These are phyloP conservation scores for Brachylomia viminalis DNA, from an alignment of 2,888 invertebrate genomes.

Conservation along the genomic window DNA sequence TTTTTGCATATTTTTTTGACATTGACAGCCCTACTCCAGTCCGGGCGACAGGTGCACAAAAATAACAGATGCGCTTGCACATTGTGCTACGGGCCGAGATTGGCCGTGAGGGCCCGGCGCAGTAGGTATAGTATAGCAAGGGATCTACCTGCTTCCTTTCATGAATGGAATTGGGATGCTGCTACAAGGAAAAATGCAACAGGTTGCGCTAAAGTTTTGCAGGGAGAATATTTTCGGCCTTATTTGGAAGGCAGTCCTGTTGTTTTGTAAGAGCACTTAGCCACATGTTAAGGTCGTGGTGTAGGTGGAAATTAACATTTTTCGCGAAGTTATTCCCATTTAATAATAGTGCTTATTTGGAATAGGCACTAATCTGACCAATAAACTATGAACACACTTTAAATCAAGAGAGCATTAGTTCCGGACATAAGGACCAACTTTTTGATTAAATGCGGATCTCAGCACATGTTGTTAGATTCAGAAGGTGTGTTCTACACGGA, in stretches of 20 bases:
- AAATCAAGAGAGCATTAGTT: neutral
- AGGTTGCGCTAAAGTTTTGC: conserved; percentile 37
- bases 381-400: neutral
- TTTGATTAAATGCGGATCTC: neutral
- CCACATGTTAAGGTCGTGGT: neutral
- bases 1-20: too few relatives aligned
- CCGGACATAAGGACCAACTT: neutral
- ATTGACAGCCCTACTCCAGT: conserved; percentile 62
- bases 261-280: neutral
- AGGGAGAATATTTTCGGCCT: conserved; percentile 17
- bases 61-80: conserved; percentile 67
- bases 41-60: conserved; percentile 70
- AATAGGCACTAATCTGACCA: too few relatives aligned
- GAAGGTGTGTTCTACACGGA: neutral
- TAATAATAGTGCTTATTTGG: too few relatives aligned
- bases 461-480: neutral
- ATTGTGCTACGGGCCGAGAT: conserved; percentile 60
- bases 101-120: conserved; percentile 54
- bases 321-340: too few relatives aligned
- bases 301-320: neutral
- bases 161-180: conserved; percentile 43
- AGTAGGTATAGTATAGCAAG: conserved; percentile 15
- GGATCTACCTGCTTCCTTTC: conserved; percentile 52
- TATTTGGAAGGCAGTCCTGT: neutral
- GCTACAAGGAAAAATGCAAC: conserved; percentile 54